These are phyloP conservation scores for Phorcus lineatus DNA, from an alignment of 2,888 invertebrate genomes.

Conservation along the genomic window DNA sequence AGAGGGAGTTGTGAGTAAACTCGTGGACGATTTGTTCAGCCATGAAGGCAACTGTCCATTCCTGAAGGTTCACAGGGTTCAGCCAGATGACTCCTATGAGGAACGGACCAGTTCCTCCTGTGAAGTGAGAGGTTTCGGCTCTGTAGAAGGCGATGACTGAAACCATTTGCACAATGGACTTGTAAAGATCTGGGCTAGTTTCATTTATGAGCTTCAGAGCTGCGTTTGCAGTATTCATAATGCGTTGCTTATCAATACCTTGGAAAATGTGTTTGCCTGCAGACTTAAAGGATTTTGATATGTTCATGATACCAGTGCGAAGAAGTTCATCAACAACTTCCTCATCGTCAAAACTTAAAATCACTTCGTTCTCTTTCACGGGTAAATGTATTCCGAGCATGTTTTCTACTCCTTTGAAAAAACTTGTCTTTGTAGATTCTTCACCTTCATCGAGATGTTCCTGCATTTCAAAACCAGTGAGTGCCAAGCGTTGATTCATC, in stretches of 20 bases:
- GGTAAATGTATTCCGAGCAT: not conserved
- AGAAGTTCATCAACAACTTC: not conserved
- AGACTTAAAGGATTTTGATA: not conserved
- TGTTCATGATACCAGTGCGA: not conserved
- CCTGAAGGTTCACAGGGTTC: slow-evolving; percentile 1
- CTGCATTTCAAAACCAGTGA: not conserved
- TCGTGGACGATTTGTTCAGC: slow-evolving; percentile 32
- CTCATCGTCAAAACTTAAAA: not conserved
- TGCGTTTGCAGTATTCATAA: not conserved
- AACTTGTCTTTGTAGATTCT: not conserved
- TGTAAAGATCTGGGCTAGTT: not conserved
- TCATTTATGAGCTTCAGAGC: not conserved
- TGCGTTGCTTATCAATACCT: not conserved
- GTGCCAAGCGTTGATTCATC: not conserved
- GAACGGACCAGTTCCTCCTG: not conserved
- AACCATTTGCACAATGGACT: not conserved
- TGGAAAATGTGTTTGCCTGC: not conserved
- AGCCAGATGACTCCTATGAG: slow-evolving; percentile 23
- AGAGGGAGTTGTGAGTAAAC: slow-evolving; percentile 25
- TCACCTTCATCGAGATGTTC: too few species aligned
- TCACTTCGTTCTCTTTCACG: not conserved
- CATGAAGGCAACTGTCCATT: slow-evolving; percentile 24
- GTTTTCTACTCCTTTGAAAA: not conserved
- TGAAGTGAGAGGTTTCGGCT: not conserved
- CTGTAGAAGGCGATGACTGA: not conserved